Evolutionary conservation across 2,113 vertebrate species (phyloP).

Genomic region (Gymnorhina tibicen): DNA sequence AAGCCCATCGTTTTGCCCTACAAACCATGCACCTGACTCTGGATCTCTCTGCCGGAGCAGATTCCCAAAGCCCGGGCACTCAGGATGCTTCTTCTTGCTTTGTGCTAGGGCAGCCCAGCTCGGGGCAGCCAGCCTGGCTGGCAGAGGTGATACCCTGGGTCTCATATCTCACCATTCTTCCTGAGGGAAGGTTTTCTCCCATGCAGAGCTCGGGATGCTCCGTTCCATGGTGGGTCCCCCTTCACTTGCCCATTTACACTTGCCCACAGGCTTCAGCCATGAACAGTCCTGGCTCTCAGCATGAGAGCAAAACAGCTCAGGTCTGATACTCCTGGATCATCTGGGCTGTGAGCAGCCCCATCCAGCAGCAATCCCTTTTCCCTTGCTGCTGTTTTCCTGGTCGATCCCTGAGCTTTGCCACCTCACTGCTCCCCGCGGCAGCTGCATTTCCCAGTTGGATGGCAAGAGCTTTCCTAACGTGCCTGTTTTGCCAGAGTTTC

Average conservation of each 20-base stretch:
- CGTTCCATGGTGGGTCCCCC: rapidly evolving
- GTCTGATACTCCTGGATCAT: background rate
- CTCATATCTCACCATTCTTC: rapidly evolving
- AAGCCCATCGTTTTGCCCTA: rapidly evolving
- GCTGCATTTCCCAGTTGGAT: background rate
- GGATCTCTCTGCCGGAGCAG: background rate
- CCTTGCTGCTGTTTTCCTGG: background rate
- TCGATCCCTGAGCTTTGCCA: background rate
- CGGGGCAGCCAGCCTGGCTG: rapidly evolving
- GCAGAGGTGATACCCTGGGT: background rate
- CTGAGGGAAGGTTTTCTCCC: background rate
- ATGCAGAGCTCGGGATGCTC: background rate
- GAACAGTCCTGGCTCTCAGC: background rate
- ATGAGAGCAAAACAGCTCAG: background rate
- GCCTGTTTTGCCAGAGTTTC: background rate
- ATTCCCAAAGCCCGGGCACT: background rate
- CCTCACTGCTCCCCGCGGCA: background rate
- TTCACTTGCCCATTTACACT: background rate
- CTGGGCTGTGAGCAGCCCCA: background rate
- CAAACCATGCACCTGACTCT: background rate
- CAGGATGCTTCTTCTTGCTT: background rate
- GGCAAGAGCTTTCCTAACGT: background rate
- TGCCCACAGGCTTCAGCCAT: background rate
- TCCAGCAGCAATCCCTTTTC: background rate
- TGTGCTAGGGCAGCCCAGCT: background rate